phyloP scores from a whole-genome alignment of 1,140 invertebrate genomes.

The Caerostris darwini region DNA sequence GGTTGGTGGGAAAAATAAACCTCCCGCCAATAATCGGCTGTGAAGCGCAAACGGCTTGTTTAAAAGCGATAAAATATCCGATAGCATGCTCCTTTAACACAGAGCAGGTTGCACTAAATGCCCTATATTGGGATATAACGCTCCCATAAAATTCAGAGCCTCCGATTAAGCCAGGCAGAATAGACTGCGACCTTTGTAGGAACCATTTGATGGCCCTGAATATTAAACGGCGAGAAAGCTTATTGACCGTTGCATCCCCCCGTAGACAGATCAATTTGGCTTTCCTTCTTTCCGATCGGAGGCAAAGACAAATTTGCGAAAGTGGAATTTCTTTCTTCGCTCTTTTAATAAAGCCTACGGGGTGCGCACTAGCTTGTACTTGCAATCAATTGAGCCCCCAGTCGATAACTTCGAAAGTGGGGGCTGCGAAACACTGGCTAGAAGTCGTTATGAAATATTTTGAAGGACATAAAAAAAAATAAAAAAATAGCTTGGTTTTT shows the following conservation, averaged over 20 bases:
- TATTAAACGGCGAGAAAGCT: conserved; percentile 72
- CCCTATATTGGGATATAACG: conserved; percentile 69
- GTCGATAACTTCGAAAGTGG: conserved; percentile 11
- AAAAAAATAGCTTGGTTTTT: background rate
- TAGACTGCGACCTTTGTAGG: conserved; percentile 51
- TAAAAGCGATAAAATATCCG: conserved; percentile 77
- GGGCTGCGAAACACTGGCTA: background rate
- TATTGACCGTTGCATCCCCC: conserved; percentile 70
- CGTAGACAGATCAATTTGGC: conserved; percentile 73
- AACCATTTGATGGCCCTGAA: conserved; percentile 74
- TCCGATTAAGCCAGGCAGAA: conserved; percentile 9
- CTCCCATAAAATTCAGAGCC: conserved; percentile 59
- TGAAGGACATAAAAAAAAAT: background rate
- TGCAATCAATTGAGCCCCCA: conserved; percentile 53
- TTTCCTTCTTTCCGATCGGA: conserved; percentile 26
- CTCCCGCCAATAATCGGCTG: conserved; percentile 42
- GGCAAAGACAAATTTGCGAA: conserved; percentile 62
- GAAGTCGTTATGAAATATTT: background rate
- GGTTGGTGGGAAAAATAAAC: conserved; percentile 58
- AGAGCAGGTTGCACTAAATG: conserved; percentile 67
- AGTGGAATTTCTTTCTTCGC: conserved; percentile 49
- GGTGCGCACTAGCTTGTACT: background rate
- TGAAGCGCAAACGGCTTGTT: conserved; percentile 67
- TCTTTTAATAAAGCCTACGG: conserved; percentile 68
- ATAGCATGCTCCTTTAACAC: conserved; percentile 66